These are phyloP conservation scores for Steatornis caripensis DNA, from an alignment of 2,113 vertebrate species.

Conservation along the genomic window DNA sequence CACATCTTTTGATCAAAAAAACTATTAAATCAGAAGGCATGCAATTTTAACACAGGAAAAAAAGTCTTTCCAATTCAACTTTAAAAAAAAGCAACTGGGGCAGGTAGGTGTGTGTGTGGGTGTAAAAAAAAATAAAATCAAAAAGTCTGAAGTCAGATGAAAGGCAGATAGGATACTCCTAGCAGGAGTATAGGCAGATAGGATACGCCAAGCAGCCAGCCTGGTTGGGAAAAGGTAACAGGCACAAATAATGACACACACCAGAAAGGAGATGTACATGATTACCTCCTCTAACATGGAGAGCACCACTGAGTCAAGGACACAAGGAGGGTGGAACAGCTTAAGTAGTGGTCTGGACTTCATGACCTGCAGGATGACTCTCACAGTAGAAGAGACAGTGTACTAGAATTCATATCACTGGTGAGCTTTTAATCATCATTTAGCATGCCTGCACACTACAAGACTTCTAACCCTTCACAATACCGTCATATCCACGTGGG, in stretches of 20 bases:
- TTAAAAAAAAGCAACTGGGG: neutral
- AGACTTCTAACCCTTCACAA: neutral
- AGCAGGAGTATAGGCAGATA: no score
- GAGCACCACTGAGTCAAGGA: neutral
- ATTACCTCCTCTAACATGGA: neutral
- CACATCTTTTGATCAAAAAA: neutral
- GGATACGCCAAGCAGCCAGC: neutral
- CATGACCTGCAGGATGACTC: neutral
- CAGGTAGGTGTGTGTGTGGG: neutral
- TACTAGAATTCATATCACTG: neutral
- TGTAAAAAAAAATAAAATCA: neutral
- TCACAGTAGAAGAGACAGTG: neutral
- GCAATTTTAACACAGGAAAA: neutral
- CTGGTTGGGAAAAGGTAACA: neutral
- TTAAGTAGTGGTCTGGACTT: neutral
- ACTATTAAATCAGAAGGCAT: neutral
- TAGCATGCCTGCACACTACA: neutral
- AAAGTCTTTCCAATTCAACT: neutral
- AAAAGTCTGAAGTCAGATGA: neutral
- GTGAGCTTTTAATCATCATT: neutral
- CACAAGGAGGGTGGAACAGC: neutral
- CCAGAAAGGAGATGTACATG: neutral
- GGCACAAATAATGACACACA: slow-evolving; percentile 3
- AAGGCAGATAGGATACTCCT: no score
- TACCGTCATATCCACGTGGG: neutral